These are phyloP conservation scores for Brenthis ino DNA, from an alignment of 2,888 invertebrate species.

Conservation along the genomic window DNA sequence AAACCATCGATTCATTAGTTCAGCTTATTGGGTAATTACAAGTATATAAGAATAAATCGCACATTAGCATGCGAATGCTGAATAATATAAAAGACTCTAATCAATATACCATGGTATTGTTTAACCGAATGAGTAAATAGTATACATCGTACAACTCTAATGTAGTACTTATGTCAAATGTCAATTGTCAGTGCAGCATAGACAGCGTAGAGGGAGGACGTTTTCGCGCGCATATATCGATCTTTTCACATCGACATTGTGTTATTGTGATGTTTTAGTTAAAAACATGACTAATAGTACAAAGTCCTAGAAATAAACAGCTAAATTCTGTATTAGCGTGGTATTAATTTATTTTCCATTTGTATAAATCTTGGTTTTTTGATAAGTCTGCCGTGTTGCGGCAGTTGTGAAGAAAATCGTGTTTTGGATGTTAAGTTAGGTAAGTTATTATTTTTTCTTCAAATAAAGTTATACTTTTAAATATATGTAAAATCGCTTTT, in stretches of 20 bases:
- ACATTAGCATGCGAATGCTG: too few species aligned
- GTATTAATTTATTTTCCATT: conserved; percentile 34
- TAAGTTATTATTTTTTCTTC: conserved; percentile 17
- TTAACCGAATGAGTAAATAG: too few species aligned
- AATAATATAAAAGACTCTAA: too few species aligned
- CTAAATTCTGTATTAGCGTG: conserved; percentile 52
- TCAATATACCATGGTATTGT: too few species aligned
- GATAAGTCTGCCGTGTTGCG: conserved; percentile 19
- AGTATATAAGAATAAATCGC: too few species aligned
- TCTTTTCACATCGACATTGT: conserved; percentile 49
- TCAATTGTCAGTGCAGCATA: conserved; percentile 59
- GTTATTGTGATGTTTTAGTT: conserved; percentile 67
- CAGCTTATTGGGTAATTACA: too few species aligned
- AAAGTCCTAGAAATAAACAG: conserved; percentile 30
- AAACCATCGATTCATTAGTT: too few species aligned
- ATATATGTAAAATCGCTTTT: neutral
- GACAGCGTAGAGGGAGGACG: conserved; percentile 48
- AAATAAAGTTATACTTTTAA: neutral
- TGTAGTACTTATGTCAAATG: too few species aligned
- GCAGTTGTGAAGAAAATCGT: conserved; percentile 22
- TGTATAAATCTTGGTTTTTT: conserved; percentile 8
- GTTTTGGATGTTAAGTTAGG: conserved; percentile 33
- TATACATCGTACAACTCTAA: too few species aligned
- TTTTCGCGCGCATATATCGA: conserved; percentile 57
- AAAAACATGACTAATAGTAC: conserved; percentile 64